Base-by-base conservation (phyloP, 2,888 invertebrate genomes). In the Stomorhina lunata region DNA sequence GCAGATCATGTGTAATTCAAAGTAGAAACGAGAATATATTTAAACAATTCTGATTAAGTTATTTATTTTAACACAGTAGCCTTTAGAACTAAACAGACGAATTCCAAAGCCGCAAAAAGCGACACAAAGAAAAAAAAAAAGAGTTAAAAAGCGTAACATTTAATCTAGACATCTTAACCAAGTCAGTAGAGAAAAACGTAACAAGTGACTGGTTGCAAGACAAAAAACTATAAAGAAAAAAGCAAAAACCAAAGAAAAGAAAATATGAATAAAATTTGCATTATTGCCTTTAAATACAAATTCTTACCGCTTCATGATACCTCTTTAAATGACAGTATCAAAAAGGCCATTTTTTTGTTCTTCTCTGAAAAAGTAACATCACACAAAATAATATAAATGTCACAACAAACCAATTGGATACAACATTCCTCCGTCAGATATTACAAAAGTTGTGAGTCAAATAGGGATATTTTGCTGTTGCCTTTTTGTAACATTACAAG, bases 401-500 rank as follows among this genome's bases (percentile, higher is more conserved):
- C 79, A 82, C 75, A 82, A 82, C 75, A 82, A 79, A 59, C 40
- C 69, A 65, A 75, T 71, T 71, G 69, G 66, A 65, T 45, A 50
- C 9, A 17, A 22, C 1, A 12, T 9, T 69, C 40, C 15, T 50
- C 29, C 29, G n/a, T 43, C 6, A n/a, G n/a, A n/a, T 5, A 4
- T 6, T 15, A 7, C 20, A 4, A 6, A 3, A 5, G 12, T 10
- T 15, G 17, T 20, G 12, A 7, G 10, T 22, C n/a, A 22, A 22
- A 22, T 22, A 22, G 15, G 40, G n/a, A n/a, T 53, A 22, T 29
- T 29, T 29, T 40, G 29, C 37, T n/a, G 32, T 34, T 48, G 25
- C 34, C 10, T 25, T 71, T 15, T 34, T 25, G 17, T 22, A 59
- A 45, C 20, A 37, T 37, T 32, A 57, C 10, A n/a, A n/a, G n/a